Base-by-base conservation (phyloP, 2,888 invertebrate genomes). In the Malachius bipustulatus region DNA sequence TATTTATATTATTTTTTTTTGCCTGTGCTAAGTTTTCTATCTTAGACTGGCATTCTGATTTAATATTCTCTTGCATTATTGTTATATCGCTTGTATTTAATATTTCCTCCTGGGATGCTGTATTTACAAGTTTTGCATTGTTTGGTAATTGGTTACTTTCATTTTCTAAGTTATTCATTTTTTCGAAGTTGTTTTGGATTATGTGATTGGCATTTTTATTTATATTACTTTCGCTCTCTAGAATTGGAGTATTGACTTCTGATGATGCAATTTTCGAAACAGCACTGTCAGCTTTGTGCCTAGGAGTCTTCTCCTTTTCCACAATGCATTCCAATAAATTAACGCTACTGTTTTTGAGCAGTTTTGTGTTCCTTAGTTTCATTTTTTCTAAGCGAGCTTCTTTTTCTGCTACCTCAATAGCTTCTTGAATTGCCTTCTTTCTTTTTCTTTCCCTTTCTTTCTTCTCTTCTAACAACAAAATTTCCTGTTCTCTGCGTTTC, bases 371-470 rank as follows among this genome's bases (percentile, higher is more conserved):
- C 35, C 47, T 54, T 24, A 49, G 44, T 40, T 54, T 54, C 32
- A 44, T 45, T 40, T 57, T 60, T 33, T 55, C 79, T 45, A 73
- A 64, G 47, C 71, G 75, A 0, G 84, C 83, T 38, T 63, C 56
- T 36, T 64, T 67, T 47, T 74, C 70, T 0, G 77, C 77, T 26
- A 77, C 74, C 51, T 82, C 79, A 28, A 90, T 68, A 2, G 87
- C 84, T 54, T 78, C 76, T 49, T 79, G 71, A 59, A 90, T 71
- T 2, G 77, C 73, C 54, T 82, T 77, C 35, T 82, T 73, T 57
- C 84, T 77, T 44, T 74, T 74, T 49, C 74, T 69, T 53, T 85
- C 80, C 26, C 73, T 67, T 42, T 79, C 71, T 62, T 82, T 73
- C 47, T 78, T 80, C 48, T 83, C 80, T 50, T 73, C 67, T 10